A percentile compares a stretch with the other conserved stretches of the same genome.
These are phyloP conservation scores for Syngnathus floridae DNA, from an alignment of 2,113 vertebrate species.

Conservation along the genomic window DNA sequence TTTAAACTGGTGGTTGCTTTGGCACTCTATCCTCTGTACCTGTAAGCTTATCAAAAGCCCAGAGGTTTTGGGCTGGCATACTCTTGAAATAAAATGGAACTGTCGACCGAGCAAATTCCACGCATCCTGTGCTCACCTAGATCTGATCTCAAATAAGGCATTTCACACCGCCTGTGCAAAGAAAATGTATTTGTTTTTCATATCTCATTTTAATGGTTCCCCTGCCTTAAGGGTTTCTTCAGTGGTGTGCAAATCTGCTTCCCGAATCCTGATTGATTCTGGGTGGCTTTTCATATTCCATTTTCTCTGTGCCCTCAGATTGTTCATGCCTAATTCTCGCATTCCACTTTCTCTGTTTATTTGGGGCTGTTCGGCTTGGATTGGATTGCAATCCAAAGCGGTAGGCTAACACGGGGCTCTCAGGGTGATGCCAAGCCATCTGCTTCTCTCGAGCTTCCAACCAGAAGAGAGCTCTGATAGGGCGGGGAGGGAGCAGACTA, in stretches of 20 bases:
- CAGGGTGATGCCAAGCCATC: constrained; percentile 68
- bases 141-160: constrained; percentile 39
- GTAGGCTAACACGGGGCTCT: constrained; percentile 55
- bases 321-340: constrained; percentile 54
- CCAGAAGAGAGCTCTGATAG: constrained; percentile 29
- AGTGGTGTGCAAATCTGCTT: constrained; percentile 47
- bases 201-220: constrained; percentile 61
- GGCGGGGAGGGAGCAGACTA: constrained; percentile 6
- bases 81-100: constrained; percentile 26
- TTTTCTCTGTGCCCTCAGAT: constrained; percentile 49
- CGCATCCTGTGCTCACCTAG: constrained; percentile 46
- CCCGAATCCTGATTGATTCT: constrained; percentile 37
- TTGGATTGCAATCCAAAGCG: constrained; percentile 52
- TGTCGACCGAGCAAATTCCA: constrained; percentile 39
- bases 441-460: constrained; percentile 57
- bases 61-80: constrained; percentile 14
- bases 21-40: constrained; percentile 1
- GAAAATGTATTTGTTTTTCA: constrained; percentile 58
- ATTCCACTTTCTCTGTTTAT: constrained; percentile 57
- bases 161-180: constrained; percentile 55
- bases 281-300: constrained; percentile 49
- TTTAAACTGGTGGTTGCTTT: background rate
- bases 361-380: constrained; percentile 51
- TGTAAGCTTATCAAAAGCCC: constrained; percentile 19
- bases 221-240: constrained; percentile 37